Base-by-base conservation (phyloP, 2,797 vertebrate genomes). In the Phrynocephalus forsythii region DNA sequence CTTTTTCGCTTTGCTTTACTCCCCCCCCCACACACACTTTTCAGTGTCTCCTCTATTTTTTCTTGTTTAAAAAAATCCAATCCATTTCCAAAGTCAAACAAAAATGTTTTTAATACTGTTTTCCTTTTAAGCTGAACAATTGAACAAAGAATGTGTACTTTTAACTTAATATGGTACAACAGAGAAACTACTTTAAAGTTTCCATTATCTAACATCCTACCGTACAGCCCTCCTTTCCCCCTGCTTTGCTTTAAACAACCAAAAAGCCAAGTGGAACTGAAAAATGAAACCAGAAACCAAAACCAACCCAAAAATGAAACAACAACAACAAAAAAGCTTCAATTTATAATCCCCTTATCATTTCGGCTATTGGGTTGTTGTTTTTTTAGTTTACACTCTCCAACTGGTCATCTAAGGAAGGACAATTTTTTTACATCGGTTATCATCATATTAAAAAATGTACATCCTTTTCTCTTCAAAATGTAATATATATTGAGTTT, bases 81-180 rank as follows among this genome's bases (percentile, higher is more conserved):
- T 91, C 92, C 91, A 93, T 96, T 95, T 96, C 92, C 94, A 96
- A 97, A 97, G 94, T 97, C 96, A 97, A 97, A 96, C 95, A 96
- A 97, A 85, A 96, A 94, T 91, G 95, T 91, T 97, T 97, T 97
- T 97, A 97, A 98, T 97, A 96, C 96, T 96, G 97, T 97, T 44
- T 44, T 44, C 96, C 83, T 96, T 96, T 94, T 97, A 96, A 97
- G 94, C 96, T 97, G 96, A 97, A 97, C 97, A 98, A 97, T 97
- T 97, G 95, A 97, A 97, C 96, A 97, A 97, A 97, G 95, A 97
- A 96, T 94, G 94, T 95, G 94, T 96, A 96, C 93, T 97, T 88
- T 97, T 96, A 98, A 97, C 95, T 97, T 96, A 97, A 97, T 96
- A 96, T 96, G 95, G 93, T 96, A 96, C 92, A 97, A 97, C 96